Evolutionary conservation across 2,113 vertebrate species (phyloP).

Genomic region (Leptobrachium leishanense): DNA sequence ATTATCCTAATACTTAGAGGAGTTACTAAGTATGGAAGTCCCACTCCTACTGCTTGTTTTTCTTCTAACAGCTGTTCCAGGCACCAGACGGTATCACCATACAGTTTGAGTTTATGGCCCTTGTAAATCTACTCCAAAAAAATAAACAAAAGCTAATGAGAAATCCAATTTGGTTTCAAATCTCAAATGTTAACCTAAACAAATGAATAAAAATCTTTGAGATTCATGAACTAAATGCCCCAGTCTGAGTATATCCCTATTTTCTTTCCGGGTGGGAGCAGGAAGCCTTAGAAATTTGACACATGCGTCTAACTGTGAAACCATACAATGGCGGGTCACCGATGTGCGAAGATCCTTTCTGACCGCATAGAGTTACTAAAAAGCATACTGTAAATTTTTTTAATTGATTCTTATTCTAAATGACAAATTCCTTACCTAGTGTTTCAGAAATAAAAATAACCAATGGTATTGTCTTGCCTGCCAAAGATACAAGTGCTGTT

Average conservation of each 20-base stretch:
- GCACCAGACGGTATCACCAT: not conserved
- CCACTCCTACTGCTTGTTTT: too few relatives aligned
- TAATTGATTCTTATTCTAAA: not conserved
- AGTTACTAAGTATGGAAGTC: too few relatives aligned
- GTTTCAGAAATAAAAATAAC: not conserved
- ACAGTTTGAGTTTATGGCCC: not conserved
- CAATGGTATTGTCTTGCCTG: not conserved
- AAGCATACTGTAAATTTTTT: not conserved
- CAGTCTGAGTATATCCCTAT: constrained; percentile 8
- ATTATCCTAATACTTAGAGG: too few relatives aligned
- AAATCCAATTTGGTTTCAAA: not conserved
- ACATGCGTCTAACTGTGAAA: not conserved
- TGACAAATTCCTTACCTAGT: not conserved
- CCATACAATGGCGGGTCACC: not conserved
- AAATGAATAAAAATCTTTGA: not conserved
- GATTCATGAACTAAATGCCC: constrained; percentile 10
- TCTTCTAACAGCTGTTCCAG: not conserved
- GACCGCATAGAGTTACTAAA: not conserved
- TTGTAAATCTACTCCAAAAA: not conserved
- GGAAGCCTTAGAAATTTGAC: constrained; percentile 31
- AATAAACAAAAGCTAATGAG: not conserved
- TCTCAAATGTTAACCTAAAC: constrained; percentile 19
- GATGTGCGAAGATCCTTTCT: not conserved
- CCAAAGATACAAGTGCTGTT: not conserved
- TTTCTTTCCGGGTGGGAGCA: not conserved